Evolutionary conservation across 2,113 vertebrate species (phyloP), one percentile per base, ranked within the genome.

Genomic region (Lipotes vexillifer): DNA sequence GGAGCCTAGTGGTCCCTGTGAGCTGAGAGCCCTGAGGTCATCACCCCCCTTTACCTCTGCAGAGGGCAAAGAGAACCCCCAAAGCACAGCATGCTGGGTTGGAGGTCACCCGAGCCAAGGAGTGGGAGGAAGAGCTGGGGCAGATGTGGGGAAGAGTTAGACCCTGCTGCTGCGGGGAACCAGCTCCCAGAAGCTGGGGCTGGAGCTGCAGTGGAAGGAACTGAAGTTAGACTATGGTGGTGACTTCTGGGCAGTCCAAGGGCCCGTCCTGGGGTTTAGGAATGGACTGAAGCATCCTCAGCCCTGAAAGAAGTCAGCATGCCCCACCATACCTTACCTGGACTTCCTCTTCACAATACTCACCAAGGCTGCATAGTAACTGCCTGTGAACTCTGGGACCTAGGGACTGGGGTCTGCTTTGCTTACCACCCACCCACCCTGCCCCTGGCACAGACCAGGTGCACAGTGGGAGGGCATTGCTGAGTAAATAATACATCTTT

Each of bases 41-140:
- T 93, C 33, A n/a, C 23, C 29, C 59, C 33, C 72, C 46, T 96
- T 80, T 84, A 75, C 75, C 80, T 94, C 63, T 80, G 29, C 33
- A 88, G 21, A 90, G 69, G 81, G 88, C 90, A 88, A 31, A 96
- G 93, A 92, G 55, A 88, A 46, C 14, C 82, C n/a, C 77, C 55
- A 75, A 69, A 85, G 84, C 77, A 49, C 65, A 80, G 57, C 59
- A 8, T 59, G 27, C 55, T 90, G 63, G 57, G 44, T 52, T 74
- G 11, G 49, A 41, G 80, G 78, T 92, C 72, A 46, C 49, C 41
- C 77, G 71, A 83, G 44, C 49, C 59, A 23, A 41, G n/a, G 29
- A 12, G 55, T 68, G 5, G 63, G 81, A 88, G 61, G 91, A 95
- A 61, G 66, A 85, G 33, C 44, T 83, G 25, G 80, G 38, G 63